A percentile compares a stretch with the other conserved stretches of the same genome.
These are phyloP conservation scores for Dasysyrphus tricinctus DNA, from an alignment of 2,888 invertebrate genomes.

Conservation along the genomic window DNA sequence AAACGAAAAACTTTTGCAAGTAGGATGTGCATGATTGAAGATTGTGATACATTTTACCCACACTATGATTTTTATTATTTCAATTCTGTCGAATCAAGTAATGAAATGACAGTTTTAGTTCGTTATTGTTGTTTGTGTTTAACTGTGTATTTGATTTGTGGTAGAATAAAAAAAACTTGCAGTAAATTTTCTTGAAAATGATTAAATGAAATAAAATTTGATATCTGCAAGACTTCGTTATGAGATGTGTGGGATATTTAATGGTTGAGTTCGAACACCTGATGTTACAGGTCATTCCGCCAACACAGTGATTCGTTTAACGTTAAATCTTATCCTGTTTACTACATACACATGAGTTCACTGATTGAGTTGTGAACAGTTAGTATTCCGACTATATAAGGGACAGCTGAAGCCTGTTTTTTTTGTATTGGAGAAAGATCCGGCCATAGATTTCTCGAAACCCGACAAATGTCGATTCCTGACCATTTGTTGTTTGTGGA, in stretches of 20 bases:
- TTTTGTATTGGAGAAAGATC: too few relatives aligned
- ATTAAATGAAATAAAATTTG: slow-evolving; percentile 12
- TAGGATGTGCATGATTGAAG: slow-evolving; percentile 41
- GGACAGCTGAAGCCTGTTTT: too few relatives aligned
- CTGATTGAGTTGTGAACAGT: too few relatives aligned
- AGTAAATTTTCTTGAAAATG: slow-evolving; percentile 10
- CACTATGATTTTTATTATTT: slow-evolving; percentile 13
- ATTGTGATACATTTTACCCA: slow-evolving; percentile 31
- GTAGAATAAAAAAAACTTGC: background rate
- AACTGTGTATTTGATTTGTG: background rate
- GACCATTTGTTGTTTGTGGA: too few relatives aligned
- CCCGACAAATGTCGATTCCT: too few relatives aligned
- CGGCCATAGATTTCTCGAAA: too few relatives aligned
- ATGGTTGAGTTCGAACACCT: background rate
- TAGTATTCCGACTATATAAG: too few relatives aligned
- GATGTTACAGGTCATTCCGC: slow-evolving; percentile 3
- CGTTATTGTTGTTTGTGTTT: background rate
- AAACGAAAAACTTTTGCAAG: background rate
- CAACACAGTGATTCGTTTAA: background rate
- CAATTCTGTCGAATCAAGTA: slow-evolving; percentile 24
- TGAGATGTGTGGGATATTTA: background rate
- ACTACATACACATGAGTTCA: too few relatives aligned
- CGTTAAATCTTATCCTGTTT: background rate
- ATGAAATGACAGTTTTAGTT: slow-evolving; percentile 16
- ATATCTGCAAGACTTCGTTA: background rate